Evolutionary conservation across 2,113 vertebrate genomes (phyloP).

Genomic region (Tetrax tetrax): DNA sequence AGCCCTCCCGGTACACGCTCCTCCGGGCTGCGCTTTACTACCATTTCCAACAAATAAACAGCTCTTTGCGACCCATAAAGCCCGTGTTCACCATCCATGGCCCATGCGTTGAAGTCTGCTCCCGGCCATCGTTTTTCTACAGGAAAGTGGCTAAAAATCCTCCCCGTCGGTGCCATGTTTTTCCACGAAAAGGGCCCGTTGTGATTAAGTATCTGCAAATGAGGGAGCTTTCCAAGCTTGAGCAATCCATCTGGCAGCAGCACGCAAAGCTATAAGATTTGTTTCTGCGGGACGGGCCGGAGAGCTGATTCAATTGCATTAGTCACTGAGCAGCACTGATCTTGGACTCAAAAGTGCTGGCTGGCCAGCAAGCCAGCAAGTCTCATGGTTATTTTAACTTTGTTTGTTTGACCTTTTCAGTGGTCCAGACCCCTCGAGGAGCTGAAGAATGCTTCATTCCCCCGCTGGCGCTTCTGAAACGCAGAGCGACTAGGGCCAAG

Average conservation of each 20-base stretch:
- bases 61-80: background rate
- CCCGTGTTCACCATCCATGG: background rate
- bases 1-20: rapidly evolving
- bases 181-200: constrained; percentile 50
- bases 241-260: constrained; percentile 77
- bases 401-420: constrained; percentile 49
- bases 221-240: constrained; percentile 70
- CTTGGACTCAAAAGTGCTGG: constrained; percentile 33
- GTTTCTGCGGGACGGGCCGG: constrained; percentile 20
- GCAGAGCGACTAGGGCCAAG: background rate
- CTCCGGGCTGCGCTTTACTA: background rate
- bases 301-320: constrained; percentile 63
- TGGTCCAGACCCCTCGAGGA: constrained; percentile 17
- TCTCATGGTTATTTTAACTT: constrained; percentile 32
- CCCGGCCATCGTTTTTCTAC: background rate
- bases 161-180: constrained; percentile 36
- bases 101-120: rapidly evolving
- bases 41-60: background rate
- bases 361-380: constrained; percentile 11
- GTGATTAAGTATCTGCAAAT: constrained; percentile 60
- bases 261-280: background rate
- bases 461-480: background rate
- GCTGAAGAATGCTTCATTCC: background rate
- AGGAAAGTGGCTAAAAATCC: constrained; percentile 17
- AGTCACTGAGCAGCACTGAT: constrained; percentile 72